Conservation (phyloP, 1,140 invertebrate genomes). For the Lepidurus apus region DNA sequence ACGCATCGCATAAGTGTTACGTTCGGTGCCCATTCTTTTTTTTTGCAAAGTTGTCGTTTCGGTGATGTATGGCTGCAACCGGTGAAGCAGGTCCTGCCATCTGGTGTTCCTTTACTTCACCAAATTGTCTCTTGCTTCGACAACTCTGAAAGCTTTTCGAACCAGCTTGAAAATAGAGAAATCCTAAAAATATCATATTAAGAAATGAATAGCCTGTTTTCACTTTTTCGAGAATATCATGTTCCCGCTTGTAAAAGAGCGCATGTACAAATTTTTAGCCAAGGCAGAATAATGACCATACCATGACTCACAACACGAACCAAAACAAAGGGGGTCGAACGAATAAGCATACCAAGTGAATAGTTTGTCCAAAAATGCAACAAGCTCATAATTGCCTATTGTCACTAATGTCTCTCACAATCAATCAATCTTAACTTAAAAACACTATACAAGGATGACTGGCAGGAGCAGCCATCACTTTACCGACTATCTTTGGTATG, state of each 20-base stretch:
- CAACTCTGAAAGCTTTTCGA: too few relatives aligned
- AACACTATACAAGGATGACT: conserved; percentile 2
- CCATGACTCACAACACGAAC: background rate
- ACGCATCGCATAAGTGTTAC: too few relatives aligned
- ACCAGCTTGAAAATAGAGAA: too few relatives aligned
- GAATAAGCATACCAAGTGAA: background rate
- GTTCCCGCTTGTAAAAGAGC: conserved; percentile 21
- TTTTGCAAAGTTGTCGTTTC: too few relatives aligned
- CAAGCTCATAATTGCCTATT: background rate
- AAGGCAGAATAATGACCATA: conserved; percentile 1
- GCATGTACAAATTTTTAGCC: conserved; percentile 12
- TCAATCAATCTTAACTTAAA: background rate
- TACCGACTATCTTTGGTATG: conserved; percentile 15
- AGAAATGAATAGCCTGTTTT: background rate
- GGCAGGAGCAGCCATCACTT: background rate
- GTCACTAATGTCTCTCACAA: background rate
- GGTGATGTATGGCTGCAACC: too few relatives aligned
- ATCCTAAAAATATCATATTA: too few relatives aligned
- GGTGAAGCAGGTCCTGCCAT: too few relatives aligned
- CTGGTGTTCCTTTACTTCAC: too few relatives aligned
- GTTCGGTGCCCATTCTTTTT: too few relatives aligned
- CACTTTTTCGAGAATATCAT: conserved; percentile 9
- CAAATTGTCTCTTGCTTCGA: too few relatives aligned
- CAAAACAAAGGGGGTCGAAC: background rate
- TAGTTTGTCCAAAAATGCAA: conserved; percentile 4